These are phyloP conservation scores for Riparia riparia DNA, from an alignment of 2,113 vertebrate genomes.

Conservation along the genomic window DNA sequence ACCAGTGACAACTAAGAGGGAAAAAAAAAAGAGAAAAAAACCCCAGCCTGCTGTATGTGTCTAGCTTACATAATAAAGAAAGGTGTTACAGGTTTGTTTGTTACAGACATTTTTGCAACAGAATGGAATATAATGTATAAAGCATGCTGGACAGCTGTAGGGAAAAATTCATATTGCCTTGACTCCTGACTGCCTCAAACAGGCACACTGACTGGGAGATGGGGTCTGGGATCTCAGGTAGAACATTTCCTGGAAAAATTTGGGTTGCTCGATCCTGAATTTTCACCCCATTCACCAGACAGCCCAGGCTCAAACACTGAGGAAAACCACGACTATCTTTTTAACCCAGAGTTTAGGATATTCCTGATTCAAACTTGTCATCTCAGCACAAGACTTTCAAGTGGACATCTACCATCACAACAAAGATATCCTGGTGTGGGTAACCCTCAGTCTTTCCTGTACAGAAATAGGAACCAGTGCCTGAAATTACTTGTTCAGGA, in stretches of 20 bases:
- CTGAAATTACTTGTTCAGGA: not conserved
- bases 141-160: not conserved
- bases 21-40: not conserved
- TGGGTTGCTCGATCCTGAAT: not conserved
- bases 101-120: not conserved
- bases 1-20: not conserved
- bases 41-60: not conserved
- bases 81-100: not conserved
- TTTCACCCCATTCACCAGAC: not conserved
- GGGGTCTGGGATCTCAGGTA: not conserved
- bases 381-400: not conserved
- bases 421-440: not conserved
- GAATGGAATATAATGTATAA: not conserved
- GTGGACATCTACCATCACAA: not conserved
- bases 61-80: not conserved
- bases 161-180: not conserved
- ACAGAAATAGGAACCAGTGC: not conserved
- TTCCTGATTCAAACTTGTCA: not conserved
- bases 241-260: not conserved
- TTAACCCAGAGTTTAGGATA: not conserved
- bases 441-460: not conserved
- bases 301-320: not conserved
- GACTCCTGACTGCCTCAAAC: not conserved
- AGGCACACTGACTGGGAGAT: not conserved
- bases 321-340: not conserved